Percentiles rank a stretch among this genome's conserved stretches.
These are phyloP conservation scores for Calephelis perditalis DNA, from an alignment of 2,888 invertebrate species.

Conservation along the genomic window DNA sequence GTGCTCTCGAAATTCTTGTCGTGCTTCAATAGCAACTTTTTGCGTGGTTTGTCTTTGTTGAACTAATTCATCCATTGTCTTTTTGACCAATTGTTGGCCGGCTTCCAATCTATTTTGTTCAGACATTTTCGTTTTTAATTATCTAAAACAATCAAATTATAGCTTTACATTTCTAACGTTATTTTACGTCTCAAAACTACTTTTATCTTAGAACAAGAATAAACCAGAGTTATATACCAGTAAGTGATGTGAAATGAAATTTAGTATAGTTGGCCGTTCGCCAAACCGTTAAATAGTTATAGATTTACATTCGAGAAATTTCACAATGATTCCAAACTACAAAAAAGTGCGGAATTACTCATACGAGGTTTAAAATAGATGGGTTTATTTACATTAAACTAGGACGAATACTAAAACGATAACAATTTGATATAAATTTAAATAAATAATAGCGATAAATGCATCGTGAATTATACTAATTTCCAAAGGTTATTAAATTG, in stretches of 20 bases:
- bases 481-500: too few species aligned
- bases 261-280: not conserved
- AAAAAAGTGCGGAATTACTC: not conserved
- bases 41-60: constrained; percentile 62
- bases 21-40: constrained; percentile 63
- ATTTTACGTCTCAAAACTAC: not conserved
- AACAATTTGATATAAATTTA: too few species aligned
- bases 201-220: constrained; percentile 7
- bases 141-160: constrained; percentile 21
- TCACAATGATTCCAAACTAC: constrained; percentile 3
- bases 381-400: too few species aligned
- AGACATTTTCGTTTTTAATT: constrained; percentile 47
- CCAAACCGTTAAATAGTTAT: constrained; percentile 5
- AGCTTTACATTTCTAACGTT: not conserved
- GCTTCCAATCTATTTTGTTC: constrained; percentile 59
- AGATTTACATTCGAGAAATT: constrained; percentile 10
- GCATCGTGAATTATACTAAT: too few species aligned
- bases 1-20: constrained; percentile 70
- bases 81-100: constrained; percentile 68
- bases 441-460: too few species aligned
- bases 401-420: too few species aligned
- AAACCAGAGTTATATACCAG: not conserved
- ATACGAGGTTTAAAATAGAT: not conserved
- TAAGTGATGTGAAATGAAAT: constrained; percentile 7
- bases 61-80: constrained; percentile 67